Evolutionary conservation across 2,113 vertebrate species (phyloP).

Genomic region (Pterocles orientalis): DNA sequence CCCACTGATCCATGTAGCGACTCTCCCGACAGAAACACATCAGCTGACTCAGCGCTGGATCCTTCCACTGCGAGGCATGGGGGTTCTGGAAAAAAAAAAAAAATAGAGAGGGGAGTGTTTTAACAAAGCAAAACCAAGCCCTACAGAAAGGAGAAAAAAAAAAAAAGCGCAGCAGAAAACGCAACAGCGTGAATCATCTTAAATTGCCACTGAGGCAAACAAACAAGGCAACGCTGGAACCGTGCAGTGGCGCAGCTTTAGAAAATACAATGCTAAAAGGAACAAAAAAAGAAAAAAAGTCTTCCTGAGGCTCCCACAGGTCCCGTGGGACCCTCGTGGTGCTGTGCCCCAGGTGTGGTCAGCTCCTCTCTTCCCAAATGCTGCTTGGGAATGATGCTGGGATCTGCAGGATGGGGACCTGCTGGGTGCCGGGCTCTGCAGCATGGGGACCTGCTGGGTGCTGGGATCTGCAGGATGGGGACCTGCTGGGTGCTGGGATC

Average conservation of each 20-base stretch:
- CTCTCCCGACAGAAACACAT: slow-evolving; percentile 94
- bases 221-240: neutral
- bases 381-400: neutral
- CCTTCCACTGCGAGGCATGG: slow-evolving; percentile 86
- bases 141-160: neutral
- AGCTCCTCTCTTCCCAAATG: neutral
- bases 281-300: neutral
- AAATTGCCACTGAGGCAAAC: neutral
- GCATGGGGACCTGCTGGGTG: too few species aligned
- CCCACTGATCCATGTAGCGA: slow-evolving; percentile 95
- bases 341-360: neutral
- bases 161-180: neutral
- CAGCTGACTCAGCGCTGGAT: slow-evolving; percentile 90
- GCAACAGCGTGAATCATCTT: neutral
- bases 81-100: slow-evolving; percentile 82
- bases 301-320: rapidly evolving
- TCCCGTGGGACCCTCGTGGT: neutral
- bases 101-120: neutral
- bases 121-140: neutral
- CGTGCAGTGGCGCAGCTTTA: neutral
- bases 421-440: too few species aligned
- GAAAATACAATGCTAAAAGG: neutral
- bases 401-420: neutral
- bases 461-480: too few species aligned
- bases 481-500: too few species aligned